phyloP scores from a whole-genome alignment of 1,140 invertebrate genomes.

The Ctenoplectra terminalis region DNA sequence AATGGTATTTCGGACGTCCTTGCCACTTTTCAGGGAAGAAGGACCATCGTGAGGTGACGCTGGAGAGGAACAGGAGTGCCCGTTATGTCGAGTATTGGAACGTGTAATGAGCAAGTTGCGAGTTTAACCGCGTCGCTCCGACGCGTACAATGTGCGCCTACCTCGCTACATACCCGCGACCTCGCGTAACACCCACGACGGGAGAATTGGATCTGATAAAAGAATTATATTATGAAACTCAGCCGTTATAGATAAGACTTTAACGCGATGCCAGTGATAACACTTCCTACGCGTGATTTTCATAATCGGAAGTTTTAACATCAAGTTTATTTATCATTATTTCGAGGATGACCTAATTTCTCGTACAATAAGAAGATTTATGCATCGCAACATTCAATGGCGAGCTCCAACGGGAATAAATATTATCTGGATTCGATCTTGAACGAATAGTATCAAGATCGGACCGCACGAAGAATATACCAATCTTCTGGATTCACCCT shows the following conservation, averaged over 20 bases:
- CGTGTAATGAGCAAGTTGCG: slow-evolving; percentile 46
- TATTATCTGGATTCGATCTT: too few relatives aligned
- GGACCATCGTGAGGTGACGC: slow-evolving; percentile 37
- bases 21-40: slow-evolving; percentile 40
- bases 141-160: slow-evolving; percentile 13
- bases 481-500: neutral
- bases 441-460: neutral
- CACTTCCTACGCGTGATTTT: neutral
- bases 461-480: too few relatives aligned
- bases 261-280: too few relatives aligned
- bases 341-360: neutral
- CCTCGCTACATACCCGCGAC: too few relatives aligned
- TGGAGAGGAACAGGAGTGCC: slow-evolving; percentile 36
- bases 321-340: neutral
- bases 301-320: neutral
- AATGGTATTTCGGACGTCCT: slow-evolving; percentile 56
- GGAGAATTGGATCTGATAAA: neutral
- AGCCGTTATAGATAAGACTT: neutral
- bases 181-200: neutral
- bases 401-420: too few relatives aligned
- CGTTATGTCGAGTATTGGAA: slow-evolving; percentile 48
- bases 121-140: slow-evolving; percentile 23
- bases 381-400: too few relatives aligned
- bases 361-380: neutral
- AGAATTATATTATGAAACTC: too few relatives aligned